A percentile compares a stretch with the other conserved stretches of the same genome.
Evolutionary conservation across 2,888 invertebrate species (phyloP).

Genomic region (Nomada flava): DNA sequence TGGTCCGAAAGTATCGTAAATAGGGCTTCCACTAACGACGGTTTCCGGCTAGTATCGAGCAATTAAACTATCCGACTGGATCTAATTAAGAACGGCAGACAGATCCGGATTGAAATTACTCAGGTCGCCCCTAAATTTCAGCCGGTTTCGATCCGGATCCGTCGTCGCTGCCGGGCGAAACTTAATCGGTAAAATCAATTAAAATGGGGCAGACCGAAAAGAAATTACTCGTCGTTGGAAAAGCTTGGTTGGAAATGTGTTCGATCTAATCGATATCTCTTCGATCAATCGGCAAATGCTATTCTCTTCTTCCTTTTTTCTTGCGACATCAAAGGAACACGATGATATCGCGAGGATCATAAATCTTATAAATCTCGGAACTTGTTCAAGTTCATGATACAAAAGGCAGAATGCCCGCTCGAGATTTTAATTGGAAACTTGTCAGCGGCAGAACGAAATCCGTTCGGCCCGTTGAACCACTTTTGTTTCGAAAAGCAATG

Average conservation of each 20-base stretch:
- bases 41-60: conserved; percentile 37
- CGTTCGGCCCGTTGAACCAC: conserved; percentile 5
- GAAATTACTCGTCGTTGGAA: not conserved
- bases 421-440: conserved; percentile 30
- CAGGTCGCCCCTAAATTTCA: conserved; percentile 43
- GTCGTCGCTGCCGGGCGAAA: conserved; percentile 24
- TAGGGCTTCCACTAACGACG: conserved; percentile 42
- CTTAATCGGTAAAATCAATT: conserved; percentile 54
- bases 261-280: not conserved
- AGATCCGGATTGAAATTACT: conserved; percentile 53
- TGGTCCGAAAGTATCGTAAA: conserved; percentile 64
- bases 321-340: too few relatives aligned
- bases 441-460: conserved; percentile 13
- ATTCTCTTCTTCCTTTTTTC: too few relatives aligned
- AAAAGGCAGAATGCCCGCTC: not conserved
- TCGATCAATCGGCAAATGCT: not conserved
- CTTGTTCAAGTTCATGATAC: not conserved
- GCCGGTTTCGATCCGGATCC: conserved; percentile 7
- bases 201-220: conserved; percentile 1
- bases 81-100: conserved; percentile 58
- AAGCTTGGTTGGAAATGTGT: not conserved
- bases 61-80: conserved; percentile 54
- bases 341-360: not conserved
- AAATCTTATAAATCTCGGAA: not conserved
- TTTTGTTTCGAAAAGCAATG: conserved; percentile 21